Base-by-base conservation (phyloP, 2,113 vertebrate species). In the Perognathus longimembris region DNA sequence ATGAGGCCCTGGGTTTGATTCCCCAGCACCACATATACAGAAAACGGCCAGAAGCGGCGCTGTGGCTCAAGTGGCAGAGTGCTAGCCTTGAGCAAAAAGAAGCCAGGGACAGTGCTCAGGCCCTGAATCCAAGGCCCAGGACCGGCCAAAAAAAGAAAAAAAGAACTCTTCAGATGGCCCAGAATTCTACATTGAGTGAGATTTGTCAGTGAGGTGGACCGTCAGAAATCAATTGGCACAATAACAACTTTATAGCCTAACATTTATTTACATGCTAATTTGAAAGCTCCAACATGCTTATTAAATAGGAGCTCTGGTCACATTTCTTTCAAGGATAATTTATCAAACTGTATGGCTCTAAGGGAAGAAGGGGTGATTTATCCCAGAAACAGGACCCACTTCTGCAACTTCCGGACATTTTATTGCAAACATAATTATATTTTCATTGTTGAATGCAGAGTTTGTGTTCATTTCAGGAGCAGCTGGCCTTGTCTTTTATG, bases 401-500 rank as follows among this genome's bases (percentile, higher is more conserved):
- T 38, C 82, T 67, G 42, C 71, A 80, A 90, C 86, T 90, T 92
- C 75, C 92, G 94, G 50, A 80, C 75, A 38, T 94, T 88, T 93
- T 92, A 36, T 78, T 86, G 83, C 54, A 91, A 71, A 69, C 76
- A 22, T 92, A 94, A 96, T 95, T 96, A 91, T 89, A 71, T 85
- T 95, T 92, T 85, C 85, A 79, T 85, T 94, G 61, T 92, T 89
- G 75, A 95, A 85, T 32, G 77, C 63, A 36, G 80, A 75, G 86
- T 85, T 84, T 88, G 84, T 12, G 24, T 2, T 45, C 63, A 57
- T 92, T 91, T 92, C 78, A 34, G 40, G 87, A 93, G 85, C 94
- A 96, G 75, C 83, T 94, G 42, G 96, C 86, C 96, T 96, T 95
- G 87, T 94, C 93, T 93, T 95, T 95, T 93, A 95, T 91, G 92